Base-by-base conservation (phyloP, 2,797 vertebrate species). In the Esox masquinongy region DNA sequence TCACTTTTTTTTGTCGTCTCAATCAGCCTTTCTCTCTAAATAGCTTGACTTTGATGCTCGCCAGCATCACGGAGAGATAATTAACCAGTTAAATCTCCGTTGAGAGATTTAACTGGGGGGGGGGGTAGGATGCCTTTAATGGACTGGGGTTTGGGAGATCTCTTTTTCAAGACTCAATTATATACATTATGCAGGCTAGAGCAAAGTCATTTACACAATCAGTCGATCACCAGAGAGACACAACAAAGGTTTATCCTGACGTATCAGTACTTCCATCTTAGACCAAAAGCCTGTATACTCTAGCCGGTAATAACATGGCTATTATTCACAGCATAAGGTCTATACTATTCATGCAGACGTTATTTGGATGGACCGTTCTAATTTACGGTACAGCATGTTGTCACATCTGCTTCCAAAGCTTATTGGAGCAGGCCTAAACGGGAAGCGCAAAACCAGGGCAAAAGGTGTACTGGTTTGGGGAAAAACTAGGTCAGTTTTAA, bases 201-300 rank as follows among this genome's bases (percentile, higher is more conserved):
- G 7, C 77, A 74, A 83, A 84, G 84, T 82, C 79, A 87, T 88
- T 85, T 87, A 80, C 80, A 81, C 78, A 80, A 73, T 88, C 77
- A 84, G 83, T 83, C 70, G 73, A 83, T 87, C 50, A 11, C 19
- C 74, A 36, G 69, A 77, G 43, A 72, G 59, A 68, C 70, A 77
- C 72, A n/a, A 74, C 76, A 51, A 34, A 83, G 70, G 76, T 69
- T 8, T 47, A 11, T 47, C 3, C 43, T 43, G 43, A 43, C 5
- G 71, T 66, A 83, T 47, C 36, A 47, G 68, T 14, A 14, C n/a
- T 26, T n/a, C 1, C 19, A 66, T 17, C 11, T 61, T 61, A 61
- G 24, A 5, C n/a, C 56, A n/a, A 59, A n/a, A 5, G 26, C 14
- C 22, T 61, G 12, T 24, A 61, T 17, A 8, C 29, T 66, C 24